Base-by-base conservation (phyloP, 2,888 invertebrate species). In the Drosophila hawaiiensis region DNA sequence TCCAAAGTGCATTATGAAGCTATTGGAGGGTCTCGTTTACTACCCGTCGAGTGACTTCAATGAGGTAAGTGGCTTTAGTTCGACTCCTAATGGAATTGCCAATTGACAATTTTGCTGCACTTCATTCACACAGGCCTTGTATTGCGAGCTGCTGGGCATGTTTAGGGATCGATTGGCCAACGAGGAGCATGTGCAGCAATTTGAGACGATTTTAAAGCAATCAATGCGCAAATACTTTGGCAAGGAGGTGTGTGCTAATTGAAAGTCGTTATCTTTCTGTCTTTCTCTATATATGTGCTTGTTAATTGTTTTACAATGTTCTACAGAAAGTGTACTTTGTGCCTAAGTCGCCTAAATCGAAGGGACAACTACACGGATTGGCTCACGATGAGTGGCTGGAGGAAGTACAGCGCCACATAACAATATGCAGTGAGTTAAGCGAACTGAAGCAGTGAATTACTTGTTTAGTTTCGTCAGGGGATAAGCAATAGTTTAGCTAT, bases 81-180 rank as follows among this genome's bases (percentile, higher is more conserved):
- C 49, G 25, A 28, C 14, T 5, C 29, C 58, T 53, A 61, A 73
- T 50, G 31, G 14, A 49, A 52, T 69, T 68, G 56, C 43, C 28
- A 35, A 25, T 53, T 67, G 4, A 22, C 55, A 39, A 25, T 54
- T 67, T 28, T 22, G 14, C 1, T 25, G 29, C 31, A 7, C 2
- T 33, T 14, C 28, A 3, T 25, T 80, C 91, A 73, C 91, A 74
- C 92, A 97, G 96, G 95, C 96, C 4, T 94, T 97, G 81, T 94
- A 95, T 37, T 95, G 97, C 82, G 98, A 98, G 94, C 96, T 96
- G 2, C 94, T 95, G 68, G 94, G 96, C 71, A 94, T 97, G 89
- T 98, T 98, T 92, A 94, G 95, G 78, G 97, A 97, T 91, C 95
- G 96, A 80, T 93, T 98, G 29, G 95, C 95, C 2, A 95, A 94